These are phyloP conservation scores for Scaptomyza graminum DNA, from an alignment of 1,140 invertebrate species.

Conservation along the genomic window DNA sequence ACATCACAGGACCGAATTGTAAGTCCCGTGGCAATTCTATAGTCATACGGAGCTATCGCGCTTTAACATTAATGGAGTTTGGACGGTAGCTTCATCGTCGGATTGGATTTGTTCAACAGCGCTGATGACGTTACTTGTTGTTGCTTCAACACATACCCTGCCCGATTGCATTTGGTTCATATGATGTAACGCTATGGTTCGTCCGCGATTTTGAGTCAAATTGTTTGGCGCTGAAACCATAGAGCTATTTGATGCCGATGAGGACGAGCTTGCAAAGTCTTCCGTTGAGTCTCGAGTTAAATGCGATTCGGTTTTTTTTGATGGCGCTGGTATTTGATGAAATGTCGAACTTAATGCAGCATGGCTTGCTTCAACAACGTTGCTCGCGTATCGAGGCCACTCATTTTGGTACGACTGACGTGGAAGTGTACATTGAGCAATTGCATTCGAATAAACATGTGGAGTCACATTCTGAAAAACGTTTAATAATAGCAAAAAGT, in stretches of 20 bases:
- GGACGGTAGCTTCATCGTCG: slow-evolving; percentile 85
- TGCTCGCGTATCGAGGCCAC: slow-evolving; percentile 83
- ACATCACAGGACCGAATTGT: slow-evolving; percentile 75
- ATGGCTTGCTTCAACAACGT: slow-evolving; percentile 66
- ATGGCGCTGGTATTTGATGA: slow-evolving; percentile 84
- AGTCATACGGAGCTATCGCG: slow-evolving; percentile 86
- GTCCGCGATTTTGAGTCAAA: slow-evolving; percentile 49
- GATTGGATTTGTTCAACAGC: slow-evolving; percentile 67
- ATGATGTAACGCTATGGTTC: slow-evolving; percentile 77
- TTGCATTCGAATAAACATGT: slow-evolving; percentile 74
- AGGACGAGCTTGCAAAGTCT: slow-evolving; percentile 52
- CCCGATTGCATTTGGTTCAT: slow-evolving; percentile 66
- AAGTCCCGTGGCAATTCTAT: slow-evolving; percentile 78
- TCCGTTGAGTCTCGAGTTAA: slow-evolving; percentile 41
- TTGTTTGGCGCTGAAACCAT: slow-evolving; percentile 60
- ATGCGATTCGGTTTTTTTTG: slow-evolving; percentile 64
- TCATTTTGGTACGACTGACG: slow-evolving; percentile 84
- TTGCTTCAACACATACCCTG: slow-evolving; percentile 63
- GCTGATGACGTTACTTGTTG: slow-evolving; percentile 56
- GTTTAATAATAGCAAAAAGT: not conserved
- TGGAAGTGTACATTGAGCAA: slow-evolving; percentile 84
- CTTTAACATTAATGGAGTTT: slow-evolving; percentile 86
- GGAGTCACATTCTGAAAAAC: slow-evolving; percentile 69
- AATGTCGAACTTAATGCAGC: slow-evolving; percentile 65
- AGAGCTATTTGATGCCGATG: slow-evolving; percentile 61